These are phyloP conservation scores for Elegia similella DNA, from an alignment of 2,888 invertebrate genomes.

Conservation along the genomic window DNA sequence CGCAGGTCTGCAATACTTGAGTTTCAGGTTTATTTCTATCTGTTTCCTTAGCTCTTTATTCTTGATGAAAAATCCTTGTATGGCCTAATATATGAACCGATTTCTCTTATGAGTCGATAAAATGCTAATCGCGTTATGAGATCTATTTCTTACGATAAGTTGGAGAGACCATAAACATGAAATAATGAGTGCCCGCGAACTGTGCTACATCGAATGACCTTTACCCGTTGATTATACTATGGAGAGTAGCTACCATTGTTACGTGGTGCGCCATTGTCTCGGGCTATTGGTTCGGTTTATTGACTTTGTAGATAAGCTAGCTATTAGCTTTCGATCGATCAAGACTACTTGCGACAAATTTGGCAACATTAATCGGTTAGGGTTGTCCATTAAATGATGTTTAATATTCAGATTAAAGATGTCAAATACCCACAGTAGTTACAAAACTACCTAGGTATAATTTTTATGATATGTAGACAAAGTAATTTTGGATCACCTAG, in stretches of 20 bases:
- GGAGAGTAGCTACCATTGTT: conserved; percentile 25
- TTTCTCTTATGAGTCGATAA: not conserved
- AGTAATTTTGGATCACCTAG: too few relatives aligned
- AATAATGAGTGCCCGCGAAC: conserved; percentile 13
- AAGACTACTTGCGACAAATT: conserved; percentile 34
- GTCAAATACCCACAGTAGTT: too few relatives aligned
- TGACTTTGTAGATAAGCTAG: conserved; percentile 46
- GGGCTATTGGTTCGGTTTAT: conserved; percentile 30
- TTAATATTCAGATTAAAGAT: not conserved
- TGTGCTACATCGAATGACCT: conserved; percentile 19
- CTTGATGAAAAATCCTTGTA: too few relatives aligned
- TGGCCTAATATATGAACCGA: too few relatives aligned
- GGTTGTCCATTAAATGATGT: not conserved
- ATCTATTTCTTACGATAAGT: not conserved
- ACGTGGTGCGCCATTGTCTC: conserved; percentile 42
- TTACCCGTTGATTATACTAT: conserved; percentile 14
- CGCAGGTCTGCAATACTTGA: too few relatives aligned
- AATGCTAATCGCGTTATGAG: not conserved
- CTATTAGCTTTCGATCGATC: conserved; percentile 34
- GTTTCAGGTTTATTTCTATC: too few relatives aligned
- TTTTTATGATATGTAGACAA: too few relatives aligned
- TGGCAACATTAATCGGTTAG: conserved; percentile 29
- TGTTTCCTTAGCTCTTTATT: too few relatives aligned
- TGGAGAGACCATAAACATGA: not conserved
- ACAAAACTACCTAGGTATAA: too few relatives aligned